A percentile compares a stretch with the other conserved stretches of the same genome.
Conservation (phyloP, 1,140 invertebrate genomes). For the Dendrolimus punctatus region DNA sequence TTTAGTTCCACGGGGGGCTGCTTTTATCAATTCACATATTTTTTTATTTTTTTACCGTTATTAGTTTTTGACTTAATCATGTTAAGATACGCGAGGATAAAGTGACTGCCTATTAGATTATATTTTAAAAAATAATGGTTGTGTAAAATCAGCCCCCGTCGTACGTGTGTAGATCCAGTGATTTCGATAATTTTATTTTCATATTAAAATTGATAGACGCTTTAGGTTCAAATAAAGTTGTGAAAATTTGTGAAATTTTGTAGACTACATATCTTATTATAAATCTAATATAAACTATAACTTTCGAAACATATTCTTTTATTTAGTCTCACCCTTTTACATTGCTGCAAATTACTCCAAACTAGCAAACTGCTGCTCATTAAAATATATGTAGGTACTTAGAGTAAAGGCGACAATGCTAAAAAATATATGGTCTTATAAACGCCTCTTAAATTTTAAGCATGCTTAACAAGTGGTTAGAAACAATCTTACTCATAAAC, state of each 20-base stretch:
- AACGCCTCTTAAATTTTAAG: no score
- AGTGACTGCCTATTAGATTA: constrained; percentile 70
- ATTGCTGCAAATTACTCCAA: background rate
- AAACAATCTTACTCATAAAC: no score
- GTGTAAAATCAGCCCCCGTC: constrained; percentile 59
- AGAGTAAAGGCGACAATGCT: no score
- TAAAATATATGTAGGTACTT: no score
- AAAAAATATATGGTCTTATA: no score
- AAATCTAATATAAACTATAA: constrained; percentile 73
- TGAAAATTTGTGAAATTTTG: constrained; percentile 72
- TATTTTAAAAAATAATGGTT: constrained; percentile 71
- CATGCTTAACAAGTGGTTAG: no score
- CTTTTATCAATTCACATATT: constrained; percentile 66
- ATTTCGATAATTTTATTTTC: constrained; percentile 71
- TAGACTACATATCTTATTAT: constrained; percentile 72
- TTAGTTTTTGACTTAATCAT: constrained; percentile 70
- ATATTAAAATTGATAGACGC: constrained; percentile 70
- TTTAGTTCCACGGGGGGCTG: constrained; percentile 52
- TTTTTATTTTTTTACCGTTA: constrained; percentile 73
- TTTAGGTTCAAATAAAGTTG: constrained; percentile 72
- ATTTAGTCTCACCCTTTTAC: constrained; percentile 23
- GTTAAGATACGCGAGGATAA: constrained; percentile 61
- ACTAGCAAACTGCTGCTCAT: no score
- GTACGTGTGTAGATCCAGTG: constrained; percentile 57
- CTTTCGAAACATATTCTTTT: constrained; percentile 58